A percentile compares a stretch with the other conserved stretches of the same genome.
phyloP scores from a whole-genome alignment of 2,888 invertebrate species.

The Ophion slaviceki region DNA sequence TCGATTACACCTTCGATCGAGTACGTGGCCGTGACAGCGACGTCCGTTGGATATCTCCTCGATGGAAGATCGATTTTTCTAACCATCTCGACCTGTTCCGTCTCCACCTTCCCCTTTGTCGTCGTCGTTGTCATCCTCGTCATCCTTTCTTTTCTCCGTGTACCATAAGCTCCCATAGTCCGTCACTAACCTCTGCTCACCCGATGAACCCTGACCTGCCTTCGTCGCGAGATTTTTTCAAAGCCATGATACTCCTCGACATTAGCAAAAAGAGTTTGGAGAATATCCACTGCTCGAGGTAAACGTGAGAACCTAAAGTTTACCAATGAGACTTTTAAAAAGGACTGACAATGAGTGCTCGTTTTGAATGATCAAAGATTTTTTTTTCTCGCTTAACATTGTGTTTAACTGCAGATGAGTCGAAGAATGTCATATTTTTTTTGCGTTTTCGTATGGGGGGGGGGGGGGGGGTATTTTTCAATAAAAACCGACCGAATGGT shows the following conservation, averaged over 20 bases:
- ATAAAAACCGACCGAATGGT: too few species aligned
- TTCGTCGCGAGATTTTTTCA: background rate
- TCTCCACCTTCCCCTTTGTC: slow-evolving; percentile 7
- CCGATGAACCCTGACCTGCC: slow-evolving; percentile 48
- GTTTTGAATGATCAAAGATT: background rate
- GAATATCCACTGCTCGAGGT: background rate
- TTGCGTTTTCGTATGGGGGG: too few species aligned
- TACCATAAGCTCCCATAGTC: background rate
- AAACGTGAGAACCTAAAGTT: background rate
- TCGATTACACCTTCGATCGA: slow-evolving; percentile 69
- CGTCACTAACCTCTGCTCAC: background rate
- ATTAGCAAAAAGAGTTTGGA: too few species aligned
- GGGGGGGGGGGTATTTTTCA: too few species aligned
- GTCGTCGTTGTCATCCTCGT: background rate
- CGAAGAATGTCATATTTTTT: too few species aligned
- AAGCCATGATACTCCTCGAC: too few species aligned
- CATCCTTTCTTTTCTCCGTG: slow-evolving; percentile 11
- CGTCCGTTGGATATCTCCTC: slow-evolving; percentile 52
- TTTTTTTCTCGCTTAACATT: background rate
- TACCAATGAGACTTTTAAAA: too few species aligned
- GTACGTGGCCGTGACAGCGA: slow-evolving; percentile 59
- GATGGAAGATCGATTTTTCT: slow-evolving; percentile 60
- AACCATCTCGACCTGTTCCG: slow-evolving; percentile 18
- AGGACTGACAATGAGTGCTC: too few species aligned
- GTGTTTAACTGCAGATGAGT: too few species aligned